These are phyloP conservation scores for Tachysurus vachellii DNA, from an alignment of 2,113 vertebrate species.

Conservation along the genomic window DNA sequence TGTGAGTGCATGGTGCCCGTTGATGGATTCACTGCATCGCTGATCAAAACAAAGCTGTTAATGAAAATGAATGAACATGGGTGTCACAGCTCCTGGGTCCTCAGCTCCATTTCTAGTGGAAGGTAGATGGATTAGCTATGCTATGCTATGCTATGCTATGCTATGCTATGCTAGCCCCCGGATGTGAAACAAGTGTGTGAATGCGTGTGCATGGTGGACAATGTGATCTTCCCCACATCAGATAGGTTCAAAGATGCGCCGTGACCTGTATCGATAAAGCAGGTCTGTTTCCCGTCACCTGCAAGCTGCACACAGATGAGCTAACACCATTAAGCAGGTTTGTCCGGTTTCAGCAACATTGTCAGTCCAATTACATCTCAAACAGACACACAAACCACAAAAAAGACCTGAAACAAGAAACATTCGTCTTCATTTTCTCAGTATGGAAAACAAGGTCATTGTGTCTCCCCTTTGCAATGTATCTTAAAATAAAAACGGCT, in stretches of 20 bases:
- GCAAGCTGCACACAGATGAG: neutral
- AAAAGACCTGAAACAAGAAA: neutral
- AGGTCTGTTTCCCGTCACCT: neutral
- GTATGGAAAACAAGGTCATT: neutral
- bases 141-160: neutral
- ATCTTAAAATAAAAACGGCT: conserved; percentile 12
- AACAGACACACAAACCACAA: neutral
- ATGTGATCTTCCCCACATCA: neutral
- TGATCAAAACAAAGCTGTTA: neutral
- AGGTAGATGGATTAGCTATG: neutral
- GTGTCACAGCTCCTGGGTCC: neutral
- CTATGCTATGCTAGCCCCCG: neutral
- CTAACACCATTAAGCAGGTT: neutral
- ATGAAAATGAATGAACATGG: neutral
- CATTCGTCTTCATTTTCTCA: neutral
- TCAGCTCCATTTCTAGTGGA: neutral
- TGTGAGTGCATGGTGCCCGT: neutral
- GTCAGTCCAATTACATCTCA: neutral
- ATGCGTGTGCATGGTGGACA: neutral
- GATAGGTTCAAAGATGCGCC: neutral
- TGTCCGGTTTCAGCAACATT: neutral
- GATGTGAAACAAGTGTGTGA: neutral
- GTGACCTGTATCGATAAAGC: neutral
- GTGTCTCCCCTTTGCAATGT: neutral
- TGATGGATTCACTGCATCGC: neutral